phyloP scores from a whole-genome alignment of 2,113 vertebrate species.

The Prionailurus bengalensis region DNA sequence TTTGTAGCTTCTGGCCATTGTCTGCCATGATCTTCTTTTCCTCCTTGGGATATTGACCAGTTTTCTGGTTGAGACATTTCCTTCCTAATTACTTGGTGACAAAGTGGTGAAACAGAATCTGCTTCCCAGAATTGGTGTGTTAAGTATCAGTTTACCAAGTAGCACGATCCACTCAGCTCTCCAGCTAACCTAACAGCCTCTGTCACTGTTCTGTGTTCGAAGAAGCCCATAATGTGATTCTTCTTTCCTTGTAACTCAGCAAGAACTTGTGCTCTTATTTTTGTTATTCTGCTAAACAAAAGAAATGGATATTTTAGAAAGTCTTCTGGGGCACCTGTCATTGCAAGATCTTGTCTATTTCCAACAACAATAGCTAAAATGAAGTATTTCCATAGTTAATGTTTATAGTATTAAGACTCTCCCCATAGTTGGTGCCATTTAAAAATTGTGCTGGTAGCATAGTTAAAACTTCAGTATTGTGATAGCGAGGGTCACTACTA shows the following conservation, averaged over 20 bases:
- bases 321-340: neutral
- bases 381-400: slow-evolving; percentile 50
- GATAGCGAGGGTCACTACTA: neutral
- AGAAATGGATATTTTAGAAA: neutral
- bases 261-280: slow-evolving; percentile 53
- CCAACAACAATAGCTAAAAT: slow-evolving; percentile 31
- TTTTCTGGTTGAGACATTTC: slow-evolving; percentile 61
- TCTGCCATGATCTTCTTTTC: slow-evolving; percentile 57
- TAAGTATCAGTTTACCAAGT: slow-evolving; percentile 33
- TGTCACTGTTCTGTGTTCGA: neutral
- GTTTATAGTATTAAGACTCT: slow-evolving; percentile 23
- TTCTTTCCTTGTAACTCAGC: slow-evolving; percentile 37
- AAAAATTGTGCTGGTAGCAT: slow-evolving; percentile 12
- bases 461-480: slow-evolving; percentile 34
- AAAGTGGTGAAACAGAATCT: slow-evolving; percentile 33
- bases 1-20: slow-evolving; percentile 67
- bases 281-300: slow-evolving; percentile 45
- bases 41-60: slow-evolving; percentile 54
- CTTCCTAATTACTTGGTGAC: slow-evolving; percentile 52
- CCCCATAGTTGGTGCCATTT: neutral
- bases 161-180: neutral
- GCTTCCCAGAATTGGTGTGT: slow-evolving; percentile 46
- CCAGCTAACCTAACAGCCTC: slow-evolving; percentile 30
- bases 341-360: slow-evolving; percentile 28
- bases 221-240: neutral